Percentiles rank a stretch among this genome's conserved stretches.
These are phyloP conservation scores for Urophycis tenuis DNA, from an alignment of 2,797 vertebrate genomes.

Conservation along the genomic window DNA sequence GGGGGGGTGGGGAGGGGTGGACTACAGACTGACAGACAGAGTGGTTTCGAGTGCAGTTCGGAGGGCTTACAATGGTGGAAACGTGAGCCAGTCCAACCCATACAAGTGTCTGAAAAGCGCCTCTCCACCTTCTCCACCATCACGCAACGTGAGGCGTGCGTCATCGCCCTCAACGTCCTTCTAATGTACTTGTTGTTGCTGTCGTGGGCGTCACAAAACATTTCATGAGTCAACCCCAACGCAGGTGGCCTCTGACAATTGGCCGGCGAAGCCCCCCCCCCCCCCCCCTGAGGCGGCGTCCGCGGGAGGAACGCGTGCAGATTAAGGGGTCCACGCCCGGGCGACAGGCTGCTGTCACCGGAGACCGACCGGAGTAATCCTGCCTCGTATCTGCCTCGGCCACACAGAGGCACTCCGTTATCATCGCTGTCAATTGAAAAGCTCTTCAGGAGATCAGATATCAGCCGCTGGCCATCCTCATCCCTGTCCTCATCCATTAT, in stretches of 20 bases:
- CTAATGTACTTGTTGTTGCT: constrained; percentile 8
- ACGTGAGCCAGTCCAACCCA: constrained; percentile 1
- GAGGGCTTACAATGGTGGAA: constrained; percentile 2
- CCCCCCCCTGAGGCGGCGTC: constrained; percentile 6
- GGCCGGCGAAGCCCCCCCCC: constrained; percentile 18
- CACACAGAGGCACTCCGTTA: constrained; percentile 1
- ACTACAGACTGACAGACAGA: constrained; percentile 3
- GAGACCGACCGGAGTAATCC: constrained; percentile 2
- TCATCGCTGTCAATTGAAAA: neutral
- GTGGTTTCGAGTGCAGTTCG: neutral
- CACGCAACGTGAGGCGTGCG: neutral
- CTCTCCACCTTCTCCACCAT: neutral
- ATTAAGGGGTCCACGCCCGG: constrained; percentile 9
- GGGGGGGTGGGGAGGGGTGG: neutral
- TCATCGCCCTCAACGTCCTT: constrained; percentile 11
- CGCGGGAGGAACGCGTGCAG: neutral
- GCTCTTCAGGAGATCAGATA: constrained; percentile 8
- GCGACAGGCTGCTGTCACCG: constrained; percentile 4
- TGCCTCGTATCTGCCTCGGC: neutral
- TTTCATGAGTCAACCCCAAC: neutral
- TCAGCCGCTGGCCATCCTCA: neutral
- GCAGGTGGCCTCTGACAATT: neutral
- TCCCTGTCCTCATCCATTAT: constrained; percentile 1
- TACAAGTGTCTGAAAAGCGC: neutral
- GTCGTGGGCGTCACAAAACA: constrained; percentile 2